Conservation (phyloP, 2,113 vertebrate species). For the Xenopus borealis region DNA sequence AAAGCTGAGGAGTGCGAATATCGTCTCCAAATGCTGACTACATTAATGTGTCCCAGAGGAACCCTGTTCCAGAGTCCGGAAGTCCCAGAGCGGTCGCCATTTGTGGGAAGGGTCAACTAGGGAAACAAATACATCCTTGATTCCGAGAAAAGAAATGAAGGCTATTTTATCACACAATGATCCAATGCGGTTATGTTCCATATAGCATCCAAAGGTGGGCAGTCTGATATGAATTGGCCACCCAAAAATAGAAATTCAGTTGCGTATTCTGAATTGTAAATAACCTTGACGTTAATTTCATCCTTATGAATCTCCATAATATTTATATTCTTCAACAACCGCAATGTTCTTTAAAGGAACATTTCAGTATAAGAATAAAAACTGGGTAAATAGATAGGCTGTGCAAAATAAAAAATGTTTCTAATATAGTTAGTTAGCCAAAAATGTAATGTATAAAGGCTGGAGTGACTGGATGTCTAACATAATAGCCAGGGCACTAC, state of each 20-base stretch:
- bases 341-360: too few species aligned
- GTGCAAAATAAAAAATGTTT: too few species aligned
- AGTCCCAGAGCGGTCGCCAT: background rate
- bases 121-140: constrained; percentile 12
- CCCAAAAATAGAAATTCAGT: background rate
- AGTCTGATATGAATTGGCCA: background rate
- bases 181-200: background rate
- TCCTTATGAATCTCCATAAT: too few species aligned
- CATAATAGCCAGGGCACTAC: too few species aligned
- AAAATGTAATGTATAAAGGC: too few species aligned
- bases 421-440: too few species aligned
- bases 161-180: background rate
- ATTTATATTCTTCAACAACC: too few species aligned
- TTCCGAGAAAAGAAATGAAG: constrained; percentile 18
- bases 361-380: too few species aligned
- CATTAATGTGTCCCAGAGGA: constrained; percentile 6
- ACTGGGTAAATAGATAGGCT: too few species aligned
- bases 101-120: constrained; percentile 10
- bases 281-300: too few species aligned
- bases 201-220: background rate
- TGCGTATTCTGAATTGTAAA: too few species aligned
- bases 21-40: background rate
- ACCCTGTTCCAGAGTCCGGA: background rate
- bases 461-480: too few species aligned
- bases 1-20: background rate